A percentile compares a stretch with the other conserved stretches of the same genome.
Evolutionary conservation across 2,113 vertebrate genomes (phyloP).

Genomic region (Amphiprion ocellaris): DNA sequence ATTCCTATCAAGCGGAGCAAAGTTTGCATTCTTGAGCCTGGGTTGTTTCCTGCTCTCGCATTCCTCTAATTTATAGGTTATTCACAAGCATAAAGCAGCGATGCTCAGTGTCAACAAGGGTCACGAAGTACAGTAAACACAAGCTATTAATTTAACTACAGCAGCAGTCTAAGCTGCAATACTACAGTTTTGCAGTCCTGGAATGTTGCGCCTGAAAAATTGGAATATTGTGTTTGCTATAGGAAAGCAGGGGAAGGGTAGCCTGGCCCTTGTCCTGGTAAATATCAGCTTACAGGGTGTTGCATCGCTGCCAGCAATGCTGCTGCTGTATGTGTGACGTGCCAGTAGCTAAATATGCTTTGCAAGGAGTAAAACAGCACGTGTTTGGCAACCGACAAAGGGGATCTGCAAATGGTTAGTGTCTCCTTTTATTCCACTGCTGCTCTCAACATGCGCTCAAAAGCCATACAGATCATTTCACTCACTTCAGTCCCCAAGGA

Average conservation of each 20-base stretch:
- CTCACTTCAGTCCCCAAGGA: conserved; percentile 18
- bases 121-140: conserved; percentile 28
- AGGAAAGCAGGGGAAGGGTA: conserved; percentile 14
- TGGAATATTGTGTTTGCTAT: conserved; percentile 27
- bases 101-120: conserved; percentile 7
- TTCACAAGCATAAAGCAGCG: conserved; percentile 29
- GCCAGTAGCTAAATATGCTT: conserved; percentile 64
- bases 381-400: conserved; percentile 49
- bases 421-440: conserved; percentile 51
- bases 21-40: conserved; percentile 66
- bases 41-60: conserved; percentile 61
- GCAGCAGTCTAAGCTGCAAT: conserved; percentile 1
- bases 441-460: conserved; percentile 8
- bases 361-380: conserved; percentile 44
- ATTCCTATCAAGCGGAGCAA: conserved; percentile 56
- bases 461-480: conserved; percentile 35
- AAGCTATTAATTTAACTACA: no score
- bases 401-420: conserved; percentile 64
- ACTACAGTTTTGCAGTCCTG: neutral
- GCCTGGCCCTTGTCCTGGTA: conserved; percentile 29
- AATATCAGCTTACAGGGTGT: conserved; percentile 59
- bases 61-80: conserved; percentile 63
- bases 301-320: conserved; percentile 47
- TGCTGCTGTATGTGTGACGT: conserved; percentile 45
- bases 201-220: conserved; percentile 39